Evolutionary conservation across 2,113 vertebrate species (phyloP).

Genomic region (Speoplatyrhinus poulsoni): DNA sequence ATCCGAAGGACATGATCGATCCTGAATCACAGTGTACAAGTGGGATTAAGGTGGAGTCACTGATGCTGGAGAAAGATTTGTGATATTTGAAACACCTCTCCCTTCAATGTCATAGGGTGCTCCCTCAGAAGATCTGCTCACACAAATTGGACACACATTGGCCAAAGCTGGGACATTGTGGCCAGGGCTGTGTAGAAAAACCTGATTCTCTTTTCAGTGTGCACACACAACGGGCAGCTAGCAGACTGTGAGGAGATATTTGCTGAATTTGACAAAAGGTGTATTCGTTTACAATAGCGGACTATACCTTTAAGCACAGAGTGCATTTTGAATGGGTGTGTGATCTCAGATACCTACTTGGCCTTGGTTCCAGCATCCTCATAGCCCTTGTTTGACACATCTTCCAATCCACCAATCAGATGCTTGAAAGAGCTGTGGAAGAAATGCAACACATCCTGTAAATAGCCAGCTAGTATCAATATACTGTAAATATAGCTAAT

Average conservation of each 20-base stretch:
- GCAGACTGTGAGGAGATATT: too few species aligned
- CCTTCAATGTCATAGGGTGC: too few species aligned
- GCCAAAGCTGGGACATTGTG: too few species aligned
- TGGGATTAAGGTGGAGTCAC: not conserved
- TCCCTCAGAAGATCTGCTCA: too few species aligned
- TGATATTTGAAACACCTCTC: too few species aligned
- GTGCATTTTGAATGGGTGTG: not conserved
- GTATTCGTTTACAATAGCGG: too few species aligned
- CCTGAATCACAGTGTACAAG: not conserved
- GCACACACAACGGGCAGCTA: too few species aligned
- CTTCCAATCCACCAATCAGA: conserved; percentile 91
- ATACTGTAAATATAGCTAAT: not conserved
- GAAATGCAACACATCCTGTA: not conserved
- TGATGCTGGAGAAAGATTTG: too few species aligned
- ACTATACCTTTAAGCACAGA: not conserved
- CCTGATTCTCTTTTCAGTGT: too few species aligned
- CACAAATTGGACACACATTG: too few species aligned
- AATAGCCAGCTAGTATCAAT: not conserved
- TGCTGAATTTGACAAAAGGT: too few species aligned
- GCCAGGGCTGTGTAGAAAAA: too few species aligned
- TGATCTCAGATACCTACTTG: conserved; percentile 80
- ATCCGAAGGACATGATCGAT: not conserved
- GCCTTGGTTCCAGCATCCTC: conserved; percentile 94
- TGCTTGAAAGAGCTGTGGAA: conserved; percentile 91
- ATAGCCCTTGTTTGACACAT: conserved; percentile 91